Percentiles rank a stretch among this genome's conserved stretches.
These are phyloP conservation scores for Protaetia brevitarsis DNA, from an alignment of 1,140 invertebrate genomes.

Conservation along the genomic window DNA sequence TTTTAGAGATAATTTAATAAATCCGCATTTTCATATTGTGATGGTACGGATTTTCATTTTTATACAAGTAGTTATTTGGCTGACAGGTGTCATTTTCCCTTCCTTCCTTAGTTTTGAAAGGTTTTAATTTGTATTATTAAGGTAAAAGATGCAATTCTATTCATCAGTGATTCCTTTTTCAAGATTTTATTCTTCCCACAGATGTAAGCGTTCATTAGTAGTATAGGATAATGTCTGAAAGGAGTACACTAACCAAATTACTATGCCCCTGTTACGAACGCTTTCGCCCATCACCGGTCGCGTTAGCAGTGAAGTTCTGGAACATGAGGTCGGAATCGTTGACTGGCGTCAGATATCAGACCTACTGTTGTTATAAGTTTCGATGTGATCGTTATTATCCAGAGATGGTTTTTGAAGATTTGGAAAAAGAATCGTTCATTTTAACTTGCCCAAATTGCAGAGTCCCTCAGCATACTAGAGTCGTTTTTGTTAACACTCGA, in stretches of 20 bases:
- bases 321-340: background rate
- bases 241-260: background rate
- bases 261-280: background rate
- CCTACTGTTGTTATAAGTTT: slow-evolving; percentile 11
- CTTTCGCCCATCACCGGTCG: background rate
- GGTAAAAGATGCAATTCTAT: background rate
- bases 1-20: too few relatives aligned
- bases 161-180: background rate
- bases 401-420: background rate
- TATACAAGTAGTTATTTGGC: too few relatives aligned
- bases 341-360: background rate
- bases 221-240: background rate
- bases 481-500: background rate
- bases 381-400: slow-evolving; percentile 11
- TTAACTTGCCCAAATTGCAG: slow-evolving; percentile 3
- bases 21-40: too few relatives aligned
- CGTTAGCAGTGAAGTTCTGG: background rate
- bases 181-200: too few relatives aligned
- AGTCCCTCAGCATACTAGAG: background rate
- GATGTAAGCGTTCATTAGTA: too few relatives aligned
- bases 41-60: background rate
- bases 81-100: background rate
- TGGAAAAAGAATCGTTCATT: background rate
- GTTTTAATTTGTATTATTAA: background rate
- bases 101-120: background rate